Evolutionary conservation across 1,140 invertebrate genomes (phyloP), one percentile per base, ranked within the genome.

Genomic region (Heterodera schachtii): DNA sequence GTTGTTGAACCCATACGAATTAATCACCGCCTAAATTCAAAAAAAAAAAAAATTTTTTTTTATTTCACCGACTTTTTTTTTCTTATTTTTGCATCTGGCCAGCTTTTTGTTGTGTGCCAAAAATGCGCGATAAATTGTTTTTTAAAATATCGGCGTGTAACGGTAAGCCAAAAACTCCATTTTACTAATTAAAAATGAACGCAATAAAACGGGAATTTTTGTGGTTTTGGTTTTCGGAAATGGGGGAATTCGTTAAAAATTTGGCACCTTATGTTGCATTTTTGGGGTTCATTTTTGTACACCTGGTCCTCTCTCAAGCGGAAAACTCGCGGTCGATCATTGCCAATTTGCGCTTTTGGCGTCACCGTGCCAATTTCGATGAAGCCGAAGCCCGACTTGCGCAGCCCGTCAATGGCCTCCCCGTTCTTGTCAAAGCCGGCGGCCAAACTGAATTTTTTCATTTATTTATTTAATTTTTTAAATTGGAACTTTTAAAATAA

Each of bases 391-490:
- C 97, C 97, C 75, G 96, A 91, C 87, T 94, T 93, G 73, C 93
- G 92, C 46, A 99, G 90, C 0, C 95, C 94, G 81, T 93, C 90
- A 1, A 98, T 92, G 44, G 95, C 95, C 92, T 98, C 95, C 11
- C 93, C 97, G 91, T 98, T 93, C 90, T 99, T 99, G 90, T 99
- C 97, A 92, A 98, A 98, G 3, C 97, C 97, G 82, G 97, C 97
- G 73, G 97, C 97, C 85, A 98, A 79, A 67, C 81, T 82, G 83
- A 67, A 21, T 81, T 81, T 60, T 66, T 70, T 66, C 31, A 52
- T 52, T 52, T 52, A 8, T 52, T 52, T 52, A 8, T 52, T 52
- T 52, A 11, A 52, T 2, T 11, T 52, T 52, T 52, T 52, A 2
- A 52, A 52, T 52, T 52, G 49, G 49, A 11, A 52, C 1, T 31